Conservation (phyloP, 2,888 invertebrate species). For the Celastrina argiolus region DNA sequence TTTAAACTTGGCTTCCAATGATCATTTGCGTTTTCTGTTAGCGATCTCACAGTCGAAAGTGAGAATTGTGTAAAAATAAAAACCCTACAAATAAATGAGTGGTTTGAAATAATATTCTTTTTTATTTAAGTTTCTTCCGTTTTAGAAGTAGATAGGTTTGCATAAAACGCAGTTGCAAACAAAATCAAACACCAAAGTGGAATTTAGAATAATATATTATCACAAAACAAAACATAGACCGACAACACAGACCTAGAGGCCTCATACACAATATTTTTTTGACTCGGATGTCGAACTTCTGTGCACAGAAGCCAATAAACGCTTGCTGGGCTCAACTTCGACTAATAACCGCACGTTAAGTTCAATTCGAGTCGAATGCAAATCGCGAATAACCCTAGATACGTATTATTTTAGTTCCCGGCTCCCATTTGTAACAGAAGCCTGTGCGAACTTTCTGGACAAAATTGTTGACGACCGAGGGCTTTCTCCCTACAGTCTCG, state of each 20-base stretch:
- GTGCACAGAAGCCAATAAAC: too few species aligned
- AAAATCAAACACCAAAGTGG: background rate
- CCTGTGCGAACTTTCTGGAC: constrained; percentile 43
- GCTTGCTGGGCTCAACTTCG: too few species aligned
- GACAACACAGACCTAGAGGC: too few species aligned
- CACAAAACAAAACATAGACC: constrained; percentile 38
- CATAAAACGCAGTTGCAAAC: too few species aligned
- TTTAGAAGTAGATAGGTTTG: too few species aligned
- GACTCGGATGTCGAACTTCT: too few species aligned
- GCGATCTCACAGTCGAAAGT: constrained; percentile 50
- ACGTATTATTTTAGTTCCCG: constrained; percentile 58
- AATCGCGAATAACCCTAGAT: constrained; percentile 43
- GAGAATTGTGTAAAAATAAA: constrained; percentile 43
- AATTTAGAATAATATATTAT: background rate
- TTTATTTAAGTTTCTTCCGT: background rate
- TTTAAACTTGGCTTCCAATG: constrained; percentile 43
- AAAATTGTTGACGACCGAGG: constrained; percentile 40
- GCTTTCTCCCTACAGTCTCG: constrained; percentile 44
- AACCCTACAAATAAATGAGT: constrained; percentile 59
- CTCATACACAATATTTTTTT: too few species aligned
- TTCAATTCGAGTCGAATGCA: too few species aligned
- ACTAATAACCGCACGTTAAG: too few species aligned
- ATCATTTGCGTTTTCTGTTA: constrained; percentile 39
- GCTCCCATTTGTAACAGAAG: constrained; percentile 58
- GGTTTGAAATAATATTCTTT: constrained; percentile 44